Evolutionary conservation across 2,113 vertebrate species (phyloP).

Genomic region (Polypterus senegalus): DNA sequence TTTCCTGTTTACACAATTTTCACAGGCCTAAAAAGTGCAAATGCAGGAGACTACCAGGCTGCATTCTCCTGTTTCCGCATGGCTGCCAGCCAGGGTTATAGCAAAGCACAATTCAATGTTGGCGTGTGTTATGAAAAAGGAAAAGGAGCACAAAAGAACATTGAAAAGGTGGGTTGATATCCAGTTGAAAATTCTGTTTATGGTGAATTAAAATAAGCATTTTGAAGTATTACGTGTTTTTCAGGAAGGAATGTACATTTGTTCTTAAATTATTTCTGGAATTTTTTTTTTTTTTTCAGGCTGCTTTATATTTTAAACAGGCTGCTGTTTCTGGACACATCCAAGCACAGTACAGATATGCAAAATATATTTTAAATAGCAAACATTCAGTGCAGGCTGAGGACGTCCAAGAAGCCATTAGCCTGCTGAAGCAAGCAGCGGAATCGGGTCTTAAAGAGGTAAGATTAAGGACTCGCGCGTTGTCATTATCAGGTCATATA

Average conservation of each 20-base stretch:
- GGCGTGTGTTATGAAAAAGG: conserved; percentile 83
- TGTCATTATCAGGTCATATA: neutral
- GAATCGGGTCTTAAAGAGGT: conserved; percentile 67
- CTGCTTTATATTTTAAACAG: conserved; percentile 57
- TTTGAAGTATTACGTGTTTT: neutral
- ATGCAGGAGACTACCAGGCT: conserved; percentile 29
- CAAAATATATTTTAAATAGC: conserved; percentile 55
- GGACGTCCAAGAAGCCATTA: conserved; percentile 38
- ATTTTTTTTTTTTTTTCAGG: conserved; percentile 41
- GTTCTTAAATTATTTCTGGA: neutral
- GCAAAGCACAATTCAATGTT: conserved; percentile 82
- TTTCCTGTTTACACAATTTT: conserved; percentile 20
- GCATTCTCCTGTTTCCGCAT: conserved; percentile 75
- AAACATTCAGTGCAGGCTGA: conserved; percentile 28
- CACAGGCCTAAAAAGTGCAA: conserved; percentile 65
- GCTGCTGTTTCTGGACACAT: conserved; percentile 63
- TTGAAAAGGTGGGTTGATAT: conserved; percentile 50
- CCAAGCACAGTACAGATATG: conserved; percentile 76
- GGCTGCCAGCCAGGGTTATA: conserved; percentile 70
- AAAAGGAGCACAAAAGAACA: conserved; percentile 57
- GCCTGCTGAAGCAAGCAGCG: conserved; percentile 60
- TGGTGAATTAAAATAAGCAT: neutral
- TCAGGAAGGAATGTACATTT: neutral
- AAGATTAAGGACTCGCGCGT: neutral
- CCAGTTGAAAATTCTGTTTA: conserved; percentile 2